A percentile compares a stretch with the other conserved stretches of the same genome.
Evolutionary conservation across 2,888 invertebrate species (phyloP).

Genomic region (Drosophila siamana): DNA sequence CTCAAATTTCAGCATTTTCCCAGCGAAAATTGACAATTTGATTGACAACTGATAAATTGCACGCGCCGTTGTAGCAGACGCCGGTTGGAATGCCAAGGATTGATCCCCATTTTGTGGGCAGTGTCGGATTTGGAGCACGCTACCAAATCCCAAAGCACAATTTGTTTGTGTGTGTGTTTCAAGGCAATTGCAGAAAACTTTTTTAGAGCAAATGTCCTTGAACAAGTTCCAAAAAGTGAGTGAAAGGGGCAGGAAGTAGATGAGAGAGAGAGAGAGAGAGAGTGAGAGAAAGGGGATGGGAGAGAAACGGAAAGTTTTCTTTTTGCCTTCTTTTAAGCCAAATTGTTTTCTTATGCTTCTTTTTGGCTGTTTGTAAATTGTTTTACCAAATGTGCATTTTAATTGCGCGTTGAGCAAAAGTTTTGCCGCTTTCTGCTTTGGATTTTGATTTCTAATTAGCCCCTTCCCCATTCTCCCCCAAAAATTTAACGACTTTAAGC

Average conservation of each 20-base stretch:
- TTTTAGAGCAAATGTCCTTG: conserved; percentile 50
- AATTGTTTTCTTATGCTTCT: conserved; percentile 50
- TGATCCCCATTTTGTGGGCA: conserved; percentile 24
- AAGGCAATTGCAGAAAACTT: conserved; percentile 11
- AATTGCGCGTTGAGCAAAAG: conserved; percentile 58
- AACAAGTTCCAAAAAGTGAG: conserved; percentile 28
- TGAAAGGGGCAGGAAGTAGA: too few relatives aligned
- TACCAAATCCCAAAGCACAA: conserved; percentile 23
- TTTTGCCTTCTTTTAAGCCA: conserved; percentile 16
- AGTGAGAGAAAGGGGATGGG: not conserved
- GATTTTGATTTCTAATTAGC: conserved; percentile 75
- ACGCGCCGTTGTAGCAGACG: conserved; percentile 14
- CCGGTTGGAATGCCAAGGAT: conserved; percentile 15
- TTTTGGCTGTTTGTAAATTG: conserved; percentile 46
- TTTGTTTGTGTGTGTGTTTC: conserved; percentile 16
- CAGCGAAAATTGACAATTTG: conserved; percentile 78
- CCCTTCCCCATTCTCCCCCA: not conserved
- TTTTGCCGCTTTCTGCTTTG: conserved; percentile 52
- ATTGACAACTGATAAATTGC: conserved; percentile 82
- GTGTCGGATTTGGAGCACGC: conserved; percentile 5
- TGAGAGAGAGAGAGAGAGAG: not conserved
- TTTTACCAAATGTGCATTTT: conserved; percentile 65
- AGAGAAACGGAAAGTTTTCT: conserved; percentile 28
- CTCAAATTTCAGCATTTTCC: conserved; percentile 40
- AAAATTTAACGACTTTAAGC: conserved; percentile 38